Evolutionary conservation across 2,113 vertebrate genomes (phyloP).

Genomic region (Ptilorrhoa leucosticta): DNA sequence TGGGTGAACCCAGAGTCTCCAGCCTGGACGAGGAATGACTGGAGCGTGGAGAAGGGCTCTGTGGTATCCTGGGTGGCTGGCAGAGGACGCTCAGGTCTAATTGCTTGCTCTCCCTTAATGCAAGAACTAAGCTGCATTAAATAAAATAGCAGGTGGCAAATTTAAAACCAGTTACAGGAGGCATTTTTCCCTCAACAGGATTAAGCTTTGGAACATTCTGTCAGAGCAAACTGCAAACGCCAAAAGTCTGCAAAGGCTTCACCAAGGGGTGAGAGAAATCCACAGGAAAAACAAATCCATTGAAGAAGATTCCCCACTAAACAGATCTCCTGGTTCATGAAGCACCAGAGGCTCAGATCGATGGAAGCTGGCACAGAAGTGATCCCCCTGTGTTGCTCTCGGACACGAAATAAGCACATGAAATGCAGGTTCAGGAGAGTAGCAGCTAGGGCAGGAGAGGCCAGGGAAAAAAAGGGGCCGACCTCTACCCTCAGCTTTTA

Average conservation of each 20-base stretch:
- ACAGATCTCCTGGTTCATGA: background rate
- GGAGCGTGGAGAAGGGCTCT: background rate
- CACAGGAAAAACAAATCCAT: background rate
- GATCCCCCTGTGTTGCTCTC: background rate
- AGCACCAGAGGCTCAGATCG: fast-evolving
- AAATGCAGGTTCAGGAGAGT: too few relatives aligned
- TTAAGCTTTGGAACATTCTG: background rate
- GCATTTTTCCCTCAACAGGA: background rate
- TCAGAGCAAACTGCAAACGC: background rate
- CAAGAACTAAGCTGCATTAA: background rate
- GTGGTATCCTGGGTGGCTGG: background rate
- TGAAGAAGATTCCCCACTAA: background rate
- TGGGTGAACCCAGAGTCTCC: background rate
- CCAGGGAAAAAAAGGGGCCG: too few relatives aligned
- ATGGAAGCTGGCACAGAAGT: background rate
- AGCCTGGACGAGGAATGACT: background rate
- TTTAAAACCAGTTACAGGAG: background rate
- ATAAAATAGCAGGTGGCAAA: background rate
- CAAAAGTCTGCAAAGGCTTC: background rate
- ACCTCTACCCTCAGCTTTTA: too few relatives aligned
- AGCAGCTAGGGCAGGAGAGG: too few relatives aligned
- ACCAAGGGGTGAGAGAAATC: background rate
- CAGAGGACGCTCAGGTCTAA: background rate
- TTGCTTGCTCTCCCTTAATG: background rate
- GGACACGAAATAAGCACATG: too few relatives aligned